Base-by-base conservation (phyloP, 2,888 invertebrate genomes). In the Hipparchia sbordonii region DNA sequence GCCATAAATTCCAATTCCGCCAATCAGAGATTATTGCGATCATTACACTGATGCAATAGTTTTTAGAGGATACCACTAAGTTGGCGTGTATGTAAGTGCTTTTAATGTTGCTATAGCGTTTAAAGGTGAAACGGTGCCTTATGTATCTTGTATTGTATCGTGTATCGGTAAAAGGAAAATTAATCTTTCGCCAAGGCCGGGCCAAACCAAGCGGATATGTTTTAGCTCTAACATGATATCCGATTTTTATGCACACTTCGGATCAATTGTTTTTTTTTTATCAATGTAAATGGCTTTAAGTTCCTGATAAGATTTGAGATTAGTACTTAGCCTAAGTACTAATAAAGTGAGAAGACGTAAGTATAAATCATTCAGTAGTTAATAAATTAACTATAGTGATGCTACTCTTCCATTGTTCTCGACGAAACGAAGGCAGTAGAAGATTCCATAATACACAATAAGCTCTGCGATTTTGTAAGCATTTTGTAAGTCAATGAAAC, bases 81-180 rank as follows among this genome's bases (percentile, higher is more conserved):
- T 51, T 48, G 63, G 13, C 10, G 48, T 23, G 13, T 63, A 9
- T 51, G 63, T 63, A 10, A 9, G 2, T 48, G 63, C 33, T 57
- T 3, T 54, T 51, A 67, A 59, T 72, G 74, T 74, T 67, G 71
- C 69, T n/a, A 51, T 67, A 70, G 61, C 52, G 45, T 56, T 67
- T 54, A 74, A 74, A 74, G 74, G 72, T 74, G 72, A 74, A 57
- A 71, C 72, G n/a, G 70, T 60, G 74, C 60, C 69, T 73, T 71
- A 66, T 71, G 54, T 65, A 61, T 72, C 39, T 59, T 74, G 68
- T 71, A 57, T 71, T 23, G 67, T 71, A 68, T 71, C 46, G 67
- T 48, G 57, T 67, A 62, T 72, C 72, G 57, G 74, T 74, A 74
- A 74, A 74, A 70, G 74, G 72, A 74, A 74, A 72, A 72, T 72